Base-by-base conservation (phyloP, 2,888 invertebrate genomes). In the Aphodius granarius region DNA sequence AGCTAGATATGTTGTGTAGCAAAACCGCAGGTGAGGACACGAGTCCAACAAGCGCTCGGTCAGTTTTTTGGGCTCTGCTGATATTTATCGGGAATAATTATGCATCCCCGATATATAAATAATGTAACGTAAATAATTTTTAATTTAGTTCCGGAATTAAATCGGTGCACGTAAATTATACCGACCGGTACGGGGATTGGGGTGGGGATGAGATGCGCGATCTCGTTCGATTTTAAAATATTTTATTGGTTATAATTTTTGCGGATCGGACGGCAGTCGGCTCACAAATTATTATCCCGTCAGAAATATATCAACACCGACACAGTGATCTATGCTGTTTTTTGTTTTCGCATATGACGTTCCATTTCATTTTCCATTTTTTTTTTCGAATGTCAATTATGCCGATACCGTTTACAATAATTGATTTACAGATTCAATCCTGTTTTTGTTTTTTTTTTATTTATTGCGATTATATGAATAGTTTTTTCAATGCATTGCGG, bases 181-280 rank as follows among this genome's bases (percentile, higher is more conserved):
- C 66, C 63, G 68, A 63, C 65, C 43, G 22, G 73, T 20, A n/a
- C 76, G 17, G 66, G n/a, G 70, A 19, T 23, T 20, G n/a, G n/a
- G 13, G 21, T 21, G 21, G 68, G 19, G 21, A n/a, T n/a, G n/a
- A n/a, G 20, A 68, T 20, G 13, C 5, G 66, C 66, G 19, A 43
- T 43, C 19, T 21, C 74, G 76, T 74, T 74, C 76, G 66, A 74
- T 76, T 76, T 76, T 63, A 23, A 76, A 76, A 74, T 76, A 76
- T 76, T 76, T 76, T 76, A 76, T 76, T 74, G 76, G 74, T 76
- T 74, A 76, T 76, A 76, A 76, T 76, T 74, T 76, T 74, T 74
- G 76, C 63, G 21, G 76, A 76, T 76, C 74, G 74, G 72, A 71
- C 63, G 22, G 72, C 71, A 68, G 76, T 20, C 68, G 9, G 73